Conservation (phyloP, 2,888 invertebrate genomes). For the Cylloceria caligata region DNA sequence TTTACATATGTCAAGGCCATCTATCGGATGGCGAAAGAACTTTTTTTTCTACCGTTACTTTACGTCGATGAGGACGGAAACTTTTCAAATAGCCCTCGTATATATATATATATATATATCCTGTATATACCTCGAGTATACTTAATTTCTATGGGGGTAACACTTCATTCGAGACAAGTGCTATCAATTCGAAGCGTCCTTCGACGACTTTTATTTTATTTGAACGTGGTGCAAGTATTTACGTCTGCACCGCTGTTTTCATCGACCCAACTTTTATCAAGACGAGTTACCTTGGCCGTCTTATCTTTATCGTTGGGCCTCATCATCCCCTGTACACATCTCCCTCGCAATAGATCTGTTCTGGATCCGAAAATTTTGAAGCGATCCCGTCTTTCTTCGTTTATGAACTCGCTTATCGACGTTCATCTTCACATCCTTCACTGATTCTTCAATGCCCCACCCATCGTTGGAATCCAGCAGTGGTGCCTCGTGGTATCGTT, state of each 20-base stretch:
- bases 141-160: too few species aligned
- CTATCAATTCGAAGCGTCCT: neutral
- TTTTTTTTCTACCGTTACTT: too few species aligned
- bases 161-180: too few species aligned
- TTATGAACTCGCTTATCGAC: slow-evolving; percentile 68
- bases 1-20: too few species aligned
- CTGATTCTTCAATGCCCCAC: slow-evolving; percentile 27
- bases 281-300: slow-evolving; percentile 63
- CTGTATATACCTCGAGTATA: too few species aligned
- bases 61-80: too few species aligned
- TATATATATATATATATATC: too few species aligned
- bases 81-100: too few species aligned
- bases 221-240: neutral
- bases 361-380: slow-evolving; percentile 65
- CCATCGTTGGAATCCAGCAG: slow-evolving; percentile 9
- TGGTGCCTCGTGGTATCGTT: neutral
- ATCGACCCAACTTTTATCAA: slow-evolving; percentile 63
- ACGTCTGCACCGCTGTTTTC: slow-evolving; percentile 48
- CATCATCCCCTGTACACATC: slow-evolving; percentile 23
- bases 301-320: slow-evolving; percentile 60
- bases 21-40: too few species aligned
- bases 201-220: slow-evolving; percentile 21
- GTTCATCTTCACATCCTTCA: slow-evolving; percentile 34
- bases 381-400: slow-evolving; percentile 69
- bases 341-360: slow-evolving; percentile 21